These are phyloP conservation scores for Bombus impatiens DNA, from an alignment of 1,140 invertebrate genomes.

Conservation along the genomic window DNA sequence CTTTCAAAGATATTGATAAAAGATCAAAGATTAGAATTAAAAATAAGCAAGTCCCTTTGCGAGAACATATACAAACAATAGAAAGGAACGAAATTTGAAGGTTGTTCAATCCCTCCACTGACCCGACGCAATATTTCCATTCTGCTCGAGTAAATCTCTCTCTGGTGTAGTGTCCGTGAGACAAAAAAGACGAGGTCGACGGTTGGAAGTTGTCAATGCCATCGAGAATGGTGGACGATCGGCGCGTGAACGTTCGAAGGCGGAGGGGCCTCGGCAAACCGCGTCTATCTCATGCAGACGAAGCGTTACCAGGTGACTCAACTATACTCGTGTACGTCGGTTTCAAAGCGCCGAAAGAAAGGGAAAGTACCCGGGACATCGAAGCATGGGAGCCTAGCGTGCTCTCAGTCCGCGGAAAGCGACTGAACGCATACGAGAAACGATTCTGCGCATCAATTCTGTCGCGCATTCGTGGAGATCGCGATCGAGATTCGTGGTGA, in stretches of 20 bases:
- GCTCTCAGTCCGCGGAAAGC: conserved; percentile 73
- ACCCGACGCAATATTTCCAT: conserved; percentile 17
- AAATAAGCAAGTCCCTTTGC: neutral
- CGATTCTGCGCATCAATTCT: conserved; percentile 53
- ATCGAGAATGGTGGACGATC: conserved; percentile 24
- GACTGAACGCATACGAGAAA: conserved; percentile 57
- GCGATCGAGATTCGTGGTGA: neutral
- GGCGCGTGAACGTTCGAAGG: neutral
- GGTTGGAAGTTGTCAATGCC: conserved; percentile 53
- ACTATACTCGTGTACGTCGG: conserved; percentile 25
- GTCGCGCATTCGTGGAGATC: conserved; percentile 33
- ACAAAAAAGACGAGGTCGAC: neutral
- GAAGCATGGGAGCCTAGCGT: conserved; percentile 58
- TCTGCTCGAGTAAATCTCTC: conserved; percentile 9
- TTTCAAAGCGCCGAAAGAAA: conserved; percentile 74
- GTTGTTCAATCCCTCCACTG: conserved; percentile 8
- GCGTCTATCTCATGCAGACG: conserved; percentile 40
- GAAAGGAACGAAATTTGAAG: neutral
- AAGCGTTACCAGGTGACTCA: conserved; percentile 59
- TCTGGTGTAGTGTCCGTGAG: neutral
- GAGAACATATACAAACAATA: neutral
- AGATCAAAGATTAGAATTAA: neutral
- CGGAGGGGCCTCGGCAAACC: neutral
- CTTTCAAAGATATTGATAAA: neutral
- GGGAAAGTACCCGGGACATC: conserved; percentile 76